phyloP scores from a whole-genome alignment of 2,797 vertebrate genomes.

The Gouania willdenowi region DNA sequence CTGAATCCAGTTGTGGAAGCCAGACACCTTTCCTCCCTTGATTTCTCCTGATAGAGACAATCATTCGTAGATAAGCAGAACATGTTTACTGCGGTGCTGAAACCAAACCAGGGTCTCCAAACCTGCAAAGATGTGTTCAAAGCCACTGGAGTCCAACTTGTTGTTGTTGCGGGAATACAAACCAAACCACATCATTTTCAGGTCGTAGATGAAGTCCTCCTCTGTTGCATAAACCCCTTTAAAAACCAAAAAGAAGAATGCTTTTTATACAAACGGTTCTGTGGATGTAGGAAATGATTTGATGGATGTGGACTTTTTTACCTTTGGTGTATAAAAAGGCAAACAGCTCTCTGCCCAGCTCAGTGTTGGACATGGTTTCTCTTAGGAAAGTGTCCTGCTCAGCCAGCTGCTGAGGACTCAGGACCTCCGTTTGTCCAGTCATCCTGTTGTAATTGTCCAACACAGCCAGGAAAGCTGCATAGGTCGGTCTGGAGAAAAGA shows the following conservation, averaged over 20 bases:
- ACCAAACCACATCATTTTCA: conserved; percentile 97
- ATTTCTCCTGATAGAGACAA: conserved; percentile 79
- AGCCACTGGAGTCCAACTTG: conserved; percentile 86
- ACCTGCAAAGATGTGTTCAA: conserved; percentile 95
- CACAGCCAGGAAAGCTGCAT: conserved; percentile 63
- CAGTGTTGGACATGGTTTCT: conserved; percentile 72
- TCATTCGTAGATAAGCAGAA: background rate
- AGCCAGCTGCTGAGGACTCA: conserved; percentile 55
- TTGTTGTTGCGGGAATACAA: conserved; percentile 82
- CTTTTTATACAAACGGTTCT: background rate
- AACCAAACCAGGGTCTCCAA: too few species aligned
- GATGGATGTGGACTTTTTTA: conserved; percentile 20
- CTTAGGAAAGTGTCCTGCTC: conserved; percentile 76
- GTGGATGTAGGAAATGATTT: background rate
- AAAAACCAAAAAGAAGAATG: background rate
- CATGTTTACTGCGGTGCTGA: background rate
- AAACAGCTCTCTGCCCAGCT: conserved; percentile 71
- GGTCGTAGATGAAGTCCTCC: conserved; percentile 78
- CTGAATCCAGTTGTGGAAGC: conserved; percentile 94
- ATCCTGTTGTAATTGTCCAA: conserved; percentile 77
- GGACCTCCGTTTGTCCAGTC: conserved; percentile 69
- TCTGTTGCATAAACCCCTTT: conserved; percentile 81
- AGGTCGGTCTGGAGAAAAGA: conserved; percentile 78
- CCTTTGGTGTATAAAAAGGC: conserved; percentile 75
- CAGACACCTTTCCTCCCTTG: conserved; percentile 84